Evolutionary conservation across 1,140 invertebrate species (phyloP).

Genomic region (Hesperophylax magnus): DNA sequence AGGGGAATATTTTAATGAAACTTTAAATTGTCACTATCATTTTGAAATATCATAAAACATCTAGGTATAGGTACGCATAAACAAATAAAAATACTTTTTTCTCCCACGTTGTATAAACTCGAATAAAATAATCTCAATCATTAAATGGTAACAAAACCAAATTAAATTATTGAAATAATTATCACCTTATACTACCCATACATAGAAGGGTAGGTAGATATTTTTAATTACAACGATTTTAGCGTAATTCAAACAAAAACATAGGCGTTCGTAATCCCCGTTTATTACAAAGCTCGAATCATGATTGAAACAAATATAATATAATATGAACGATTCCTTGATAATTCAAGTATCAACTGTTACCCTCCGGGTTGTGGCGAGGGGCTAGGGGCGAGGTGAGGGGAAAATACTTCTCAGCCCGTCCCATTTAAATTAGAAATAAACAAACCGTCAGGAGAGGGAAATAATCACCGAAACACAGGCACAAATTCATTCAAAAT

Average conservation of each 20-base stretch:
- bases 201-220: too few species aligned
- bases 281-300: slow-evolving; percentile 44
- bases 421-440: slow-evolving; percentile 58
- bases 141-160: too few species aligned
- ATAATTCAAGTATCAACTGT: slow-evolving; percentile 58
- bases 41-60: too few species aligned
- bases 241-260: background rate
- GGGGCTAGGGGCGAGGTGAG: background rate
- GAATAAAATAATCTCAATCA: too few species aligned
- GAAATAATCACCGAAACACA: slow-evolving; percentile 58
- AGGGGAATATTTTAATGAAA: too few species aligned
- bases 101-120: too few species aligned
- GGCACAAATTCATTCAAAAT: slow-evolving; percentile 57
- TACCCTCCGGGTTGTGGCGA: background rate
- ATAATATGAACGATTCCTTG: slow-evolving; percentile 56
- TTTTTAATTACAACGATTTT: too few species aligned
- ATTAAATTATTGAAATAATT: too few species aligned
- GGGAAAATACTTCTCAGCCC: slow-evolving; percentile 31
- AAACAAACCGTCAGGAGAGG: slow-evolving; percentile 56
- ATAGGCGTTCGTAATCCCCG: slow-evolving; percentile 39
- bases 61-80: too few species aligned
- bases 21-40: too few species aligned
- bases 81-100: too few species aligned
- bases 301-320: slow-evolving; percentile 53
- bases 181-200: too few species aligned